phyloP scores from a whole-genome alignment of 37 sponge, comb jelly and placozoan species.

The Ephydatia muelleri region DNA sequence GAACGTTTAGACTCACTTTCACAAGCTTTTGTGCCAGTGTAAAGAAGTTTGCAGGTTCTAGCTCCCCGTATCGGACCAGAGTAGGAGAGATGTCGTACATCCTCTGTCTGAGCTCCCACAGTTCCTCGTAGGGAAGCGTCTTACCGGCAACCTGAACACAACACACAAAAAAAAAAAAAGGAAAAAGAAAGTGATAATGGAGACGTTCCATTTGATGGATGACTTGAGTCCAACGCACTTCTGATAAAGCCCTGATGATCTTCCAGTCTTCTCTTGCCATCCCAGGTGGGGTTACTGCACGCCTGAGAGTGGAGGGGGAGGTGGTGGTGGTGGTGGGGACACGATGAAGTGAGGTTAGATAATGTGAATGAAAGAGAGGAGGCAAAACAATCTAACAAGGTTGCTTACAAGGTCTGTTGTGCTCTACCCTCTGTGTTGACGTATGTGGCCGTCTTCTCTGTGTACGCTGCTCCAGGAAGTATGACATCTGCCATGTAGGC shows the following conservation, averaged over 20 bases:
- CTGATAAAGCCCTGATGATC: conserved; percentile 93
- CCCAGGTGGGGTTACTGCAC: conserved; percentile 97
- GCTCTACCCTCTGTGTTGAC: conserved; percentile 97
- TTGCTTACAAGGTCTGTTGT: conserved; percentile 81
- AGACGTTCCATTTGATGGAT: no score
- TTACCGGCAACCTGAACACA: conserved; percentile 63
- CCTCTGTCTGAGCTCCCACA: conserved; percentile 67
- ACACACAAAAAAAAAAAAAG: no score
- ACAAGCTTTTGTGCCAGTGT: conserved; percentile 66
- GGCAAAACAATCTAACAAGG: neutral
- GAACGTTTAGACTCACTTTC: conserved; percentile 10
- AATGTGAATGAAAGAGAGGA: neutral
- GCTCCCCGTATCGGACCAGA: conserved; percentile 57
- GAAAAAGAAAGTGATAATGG: no score
- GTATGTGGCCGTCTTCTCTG: conserved; percentile 96
- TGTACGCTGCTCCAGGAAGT: conserved; percentile 96
- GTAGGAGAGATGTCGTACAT: conserved; percentile 83
- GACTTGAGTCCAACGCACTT: conserved; percentile 33
- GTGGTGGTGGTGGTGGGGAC: no score
- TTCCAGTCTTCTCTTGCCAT: conserved; percentile 97
- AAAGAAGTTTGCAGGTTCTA: conserved; percentile 85
- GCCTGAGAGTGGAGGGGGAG: conserved; percentile 19
- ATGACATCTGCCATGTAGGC: conserved; percentile 90
- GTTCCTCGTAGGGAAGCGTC: conserved; percentile 74
- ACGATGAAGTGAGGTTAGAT: no score